Conservation (phyloP, 2,888 invertebrate genomes). For the Trichopria drosophilae region DNA sequence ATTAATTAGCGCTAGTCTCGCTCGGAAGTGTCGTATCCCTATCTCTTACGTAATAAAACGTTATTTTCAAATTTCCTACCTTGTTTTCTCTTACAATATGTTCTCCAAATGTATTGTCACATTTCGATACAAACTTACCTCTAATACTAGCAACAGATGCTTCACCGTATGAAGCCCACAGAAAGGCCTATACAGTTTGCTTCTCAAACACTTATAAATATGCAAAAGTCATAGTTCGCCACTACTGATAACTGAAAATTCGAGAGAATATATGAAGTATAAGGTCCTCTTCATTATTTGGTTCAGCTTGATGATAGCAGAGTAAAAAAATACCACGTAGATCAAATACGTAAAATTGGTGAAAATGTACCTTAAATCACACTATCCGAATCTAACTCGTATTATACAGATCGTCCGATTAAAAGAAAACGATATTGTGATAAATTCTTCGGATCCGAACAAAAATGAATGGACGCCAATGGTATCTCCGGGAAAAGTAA, state of each 20-base stretch:
- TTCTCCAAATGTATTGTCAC: constrained; percentile 3
- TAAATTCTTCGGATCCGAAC: no score
- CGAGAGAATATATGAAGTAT: constrained; percentile 26
- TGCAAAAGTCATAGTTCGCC: constrained; percentile 39
- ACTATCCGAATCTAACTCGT: not conserved
- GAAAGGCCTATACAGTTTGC: constrained; percentile 43
- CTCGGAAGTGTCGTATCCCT: no score
- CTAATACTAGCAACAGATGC: constrained; percentile 23
- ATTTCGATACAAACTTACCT: constrained; percentile 21
- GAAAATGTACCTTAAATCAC: not conserved
- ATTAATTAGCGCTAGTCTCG: no score
- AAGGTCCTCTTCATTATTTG: constrained; percentile 31
- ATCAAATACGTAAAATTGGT: constrained; percentile 24
- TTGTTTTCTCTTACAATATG: no score
- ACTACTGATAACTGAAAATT: constrained; percentile 28
- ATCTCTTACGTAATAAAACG: no score
- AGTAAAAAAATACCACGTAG: constrained; percentile 32
- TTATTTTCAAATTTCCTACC: no score
- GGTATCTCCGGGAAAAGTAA: no score
- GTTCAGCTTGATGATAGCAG: constrained; percentile 33
- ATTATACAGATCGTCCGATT: not conserved
- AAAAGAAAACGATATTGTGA: no score
- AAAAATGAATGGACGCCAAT: no score
- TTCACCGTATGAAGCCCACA: constrained; percentile 34
- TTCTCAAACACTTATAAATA: constrained; percentile 39